These are phyloP conservation scores for Andrena hattorfiana DNA, from an alignment of 2,888 invertebrate species.

Conservation along the genomic window DNA sequence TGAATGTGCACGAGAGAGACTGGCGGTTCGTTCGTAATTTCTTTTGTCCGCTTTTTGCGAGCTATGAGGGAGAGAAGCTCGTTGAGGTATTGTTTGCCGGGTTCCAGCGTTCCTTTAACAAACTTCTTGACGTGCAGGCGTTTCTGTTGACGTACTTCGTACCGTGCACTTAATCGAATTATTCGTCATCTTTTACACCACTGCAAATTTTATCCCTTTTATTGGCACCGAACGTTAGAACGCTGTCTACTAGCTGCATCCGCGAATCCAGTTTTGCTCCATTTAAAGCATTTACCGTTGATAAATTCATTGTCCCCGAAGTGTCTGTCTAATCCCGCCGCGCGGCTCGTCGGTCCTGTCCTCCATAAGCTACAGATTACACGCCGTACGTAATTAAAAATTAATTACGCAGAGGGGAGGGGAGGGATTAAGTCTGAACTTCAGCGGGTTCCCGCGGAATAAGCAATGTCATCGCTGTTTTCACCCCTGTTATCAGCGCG, in stretches of 20 bases:
- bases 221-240: not conserved
- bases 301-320: not conserved
- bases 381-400: constrained; percentile 28
- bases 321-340: not conserved
- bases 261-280: not conserved
- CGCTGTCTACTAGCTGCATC: not conserved
- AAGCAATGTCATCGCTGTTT: not conserved
- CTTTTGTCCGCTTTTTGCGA: constrained; percentile 1
- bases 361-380: constrained; percentile 3
- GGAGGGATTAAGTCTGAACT: not conserved
- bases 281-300: not conserved
- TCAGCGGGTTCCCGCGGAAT: not conserved
- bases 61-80: no score
- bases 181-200: not conserved
- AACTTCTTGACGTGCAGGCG: no score
- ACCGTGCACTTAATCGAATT: no score
- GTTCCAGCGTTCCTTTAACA: not conserved
- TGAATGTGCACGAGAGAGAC: not conserved
- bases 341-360: not conserved
- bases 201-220: not conserved
- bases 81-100: not conserved
- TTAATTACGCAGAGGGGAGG: not conserved
- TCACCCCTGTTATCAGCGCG: not conserved
- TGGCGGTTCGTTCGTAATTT: constrained; percentile 11
- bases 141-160: not conserved